Evolutionary conservation across 2,797 vertebrate species (phyloP).

Genomic region (Phrynocephalus guinanensis): DNA sequence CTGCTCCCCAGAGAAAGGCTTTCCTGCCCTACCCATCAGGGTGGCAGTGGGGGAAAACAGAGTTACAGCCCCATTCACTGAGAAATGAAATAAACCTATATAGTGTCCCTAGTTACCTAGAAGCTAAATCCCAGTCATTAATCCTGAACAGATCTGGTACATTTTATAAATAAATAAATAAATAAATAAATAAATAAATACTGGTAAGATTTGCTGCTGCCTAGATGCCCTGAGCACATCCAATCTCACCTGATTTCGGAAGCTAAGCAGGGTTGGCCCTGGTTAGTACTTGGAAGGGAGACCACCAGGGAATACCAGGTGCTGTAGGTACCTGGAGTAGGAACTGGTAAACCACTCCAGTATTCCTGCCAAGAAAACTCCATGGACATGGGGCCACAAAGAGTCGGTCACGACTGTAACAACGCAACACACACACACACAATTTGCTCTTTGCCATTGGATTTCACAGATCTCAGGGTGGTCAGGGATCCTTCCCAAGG

Average conservation of each 20-base stretch:
- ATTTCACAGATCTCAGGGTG: background rate
- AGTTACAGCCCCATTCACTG: background rate
- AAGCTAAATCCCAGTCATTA: accelerated
- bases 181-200: background rate
- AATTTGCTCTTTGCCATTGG: background rate
- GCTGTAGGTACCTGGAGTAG: background rate
- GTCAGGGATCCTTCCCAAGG: background rate
- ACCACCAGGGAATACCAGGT: no score
- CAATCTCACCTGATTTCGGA: no score
- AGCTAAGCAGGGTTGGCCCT: no score
- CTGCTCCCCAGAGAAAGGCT: background rate
- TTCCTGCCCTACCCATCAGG: background rate
- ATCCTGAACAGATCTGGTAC: background rate
- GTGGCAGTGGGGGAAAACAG: accelerated
- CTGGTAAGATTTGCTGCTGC: background rate
- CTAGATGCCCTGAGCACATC: no score
- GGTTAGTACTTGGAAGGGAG: no score
- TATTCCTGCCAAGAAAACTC: no score
- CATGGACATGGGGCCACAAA: no score
- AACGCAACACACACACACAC: no score
- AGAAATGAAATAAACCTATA: background rate
- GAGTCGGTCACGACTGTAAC: no score
- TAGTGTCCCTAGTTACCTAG: accelerated
- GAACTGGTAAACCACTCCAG: background rate
- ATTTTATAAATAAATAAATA: no score